Evolutionary conservation across 2,113 vertebrate species (phyloP).

Genomic region (Hippocampus comes): DNA sequence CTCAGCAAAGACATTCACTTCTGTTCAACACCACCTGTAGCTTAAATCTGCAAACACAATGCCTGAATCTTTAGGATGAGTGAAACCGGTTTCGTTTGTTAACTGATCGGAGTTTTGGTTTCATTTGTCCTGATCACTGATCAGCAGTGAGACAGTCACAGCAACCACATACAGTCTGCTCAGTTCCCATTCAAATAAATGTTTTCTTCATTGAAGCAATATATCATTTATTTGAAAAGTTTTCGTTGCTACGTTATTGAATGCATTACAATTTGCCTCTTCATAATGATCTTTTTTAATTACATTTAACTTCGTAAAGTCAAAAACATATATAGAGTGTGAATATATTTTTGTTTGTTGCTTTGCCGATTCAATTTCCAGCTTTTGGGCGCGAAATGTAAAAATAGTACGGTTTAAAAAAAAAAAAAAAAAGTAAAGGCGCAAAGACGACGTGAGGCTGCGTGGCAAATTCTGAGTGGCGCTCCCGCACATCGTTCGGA

Average conservation of each 20-base stretch:
- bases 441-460: conserved; percentile 25
- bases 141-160: too few relatives aligned
- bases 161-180: too few relatives aligned
- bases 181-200: not conserved
- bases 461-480: conserved; percentile 40
- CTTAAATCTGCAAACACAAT: not conserved
- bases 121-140: not conserved
- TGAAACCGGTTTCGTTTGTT: not conserved
- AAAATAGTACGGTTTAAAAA: not conserved
- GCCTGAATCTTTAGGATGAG: not conserved
- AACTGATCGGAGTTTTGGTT: not conserved
- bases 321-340: not conserved
- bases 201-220: not conserved
- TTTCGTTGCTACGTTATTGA: not conserved
- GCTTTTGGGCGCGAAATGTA: not conserved
- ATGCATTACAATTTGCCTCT: not conserved
- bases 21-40: not conserved
- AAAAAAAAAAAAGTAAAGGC: conserved; percentile 14
- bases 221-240: not conserved
- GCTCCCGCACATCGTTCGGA: conserved; percentile 54
- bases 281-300: not conserved
- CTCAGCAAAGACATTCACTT: not conserved
- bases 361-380: not conserved
- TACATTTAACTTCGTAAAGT: not conserved
- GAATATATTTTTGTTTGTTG: not conserved